Conservation (phyloP, 1,140 invertebrate genomes). For the Aradophagus sp. region DNA sequence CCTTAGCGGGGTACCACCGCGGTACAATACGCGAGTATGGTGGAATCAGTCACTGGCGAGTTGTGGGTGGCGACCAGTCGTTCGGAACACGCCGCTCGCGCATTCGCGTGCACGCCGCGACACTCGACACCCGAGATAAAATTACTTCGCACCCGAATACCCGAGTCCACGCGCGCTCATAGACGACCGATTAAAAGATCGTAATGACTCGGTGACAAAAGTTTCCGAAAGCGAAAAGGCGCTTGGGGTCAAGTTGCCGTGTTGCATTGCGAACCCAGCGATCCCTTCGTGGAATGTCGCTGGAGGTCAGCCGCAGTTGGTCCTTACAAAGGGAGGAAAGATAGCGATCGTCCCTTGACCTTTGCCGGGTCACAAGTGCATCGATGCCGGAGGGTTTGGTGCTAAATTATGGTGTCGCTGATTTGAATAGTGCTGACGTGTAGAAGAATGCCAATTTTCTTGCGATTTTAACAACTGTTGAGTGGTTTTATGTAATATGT, state of each 20-base stretch:
- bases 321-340: conserved; percentile 1
- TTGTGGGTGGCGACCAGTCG: conserved; percentile 73
- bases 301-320: conserved; percentile 14
- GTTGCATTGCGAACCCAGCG: neutral
- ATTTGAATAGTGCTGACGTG: neutral
- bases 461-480: too few species aligned
- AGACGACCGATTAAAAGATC: too few species aligned
- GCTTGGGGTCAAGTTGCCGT: neutral
- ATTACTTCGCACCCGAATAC: conserved; percentile 5
- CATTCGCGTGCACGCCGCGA: conserved; percentile 23
- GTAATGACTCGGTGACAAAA: conserved; percentile 36
- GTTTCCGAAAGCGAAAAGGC: too few species aligned
- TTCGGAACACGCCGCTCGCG: conserved; percentile 42
- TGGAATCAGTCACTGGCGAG: conserved; percentile 74
- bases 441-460: too few species aligned
- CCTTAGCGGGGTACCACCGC: conserved; percentile 67
- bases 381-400: neutral
- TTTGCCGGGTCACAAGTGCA: neutral
- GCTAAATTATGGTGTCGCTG: too few species aligned
- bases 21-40: conserved; percentile 71
- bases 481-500: too few species aligned
- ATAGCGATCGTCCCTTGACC: conserved; percentile 11
- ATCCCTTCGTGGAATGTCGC: conserved; percentile 16
- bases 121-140: conserved; percentile 1
- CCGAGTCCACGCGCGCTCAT: neutral